Conservation (phyloP, 2,888 invertebrate species). For the Drosophila atroscutellata region DNA sequence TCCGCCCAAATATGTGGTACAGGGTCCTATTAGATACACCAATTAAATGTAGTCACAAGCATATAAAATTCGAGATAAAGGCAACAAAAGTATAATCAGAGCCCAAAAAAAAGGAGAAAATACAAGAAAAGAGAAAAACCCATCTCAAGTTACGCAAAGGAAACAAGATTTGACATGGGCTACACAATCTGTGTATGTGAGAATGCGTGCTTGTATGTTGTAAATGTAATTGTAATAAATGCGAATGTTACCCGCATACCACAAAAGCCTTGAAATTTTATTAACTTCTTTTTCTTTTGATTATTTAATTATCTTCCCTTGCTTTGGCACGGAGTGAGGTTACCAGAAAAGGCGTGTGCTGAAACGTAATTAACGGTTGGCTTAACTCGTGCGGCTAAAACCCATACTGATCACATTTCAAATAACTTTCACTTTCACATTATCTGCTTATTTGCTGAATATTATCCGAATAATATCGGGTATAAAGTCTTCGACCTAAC, state of each 20-base stretch:
- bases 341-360: slow-evolving; percentile 6
- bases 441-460: background rate
- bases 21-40: background rate
- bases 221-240: slow-evolving; percentile 72
- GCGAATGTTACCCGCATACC: slow-evolving; percentile 61
- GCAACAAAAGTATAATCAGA: slow-evolving; percentile 24
- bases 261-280: background rate
- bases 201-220: slow-evolving; percentile 20
- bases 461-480: background rate
- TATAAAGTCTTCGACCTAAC: slow-evolving; percentile 47
- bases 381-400: background rate
- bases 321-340: background rate
- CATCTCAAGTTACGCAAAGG: slow-evolving; percentile 13
- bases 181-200: background rate
- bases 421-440: slow-evolving; percentile 22
- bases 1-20: background rate
- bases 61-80: slow-evolving; percentile 37
- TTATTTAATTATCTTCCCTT: slow-evolving; percentile 23
- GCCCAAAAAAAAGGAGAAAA: background rate
- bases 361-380: slow-evolving; percentile 24
- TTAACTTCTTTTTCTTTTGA: background rate
- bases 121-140: background rate
- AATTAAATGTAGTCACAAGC: slow-evolving; percentile 18
- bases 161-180: slow-evolving; percentile 23
- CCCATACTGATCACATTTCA: background rate